These are phyloP conservation scores for Epicauta chinensis DNA, from an alignment of 1,140 invertebrate genomes.

Conservation along the genomic window DNA sequence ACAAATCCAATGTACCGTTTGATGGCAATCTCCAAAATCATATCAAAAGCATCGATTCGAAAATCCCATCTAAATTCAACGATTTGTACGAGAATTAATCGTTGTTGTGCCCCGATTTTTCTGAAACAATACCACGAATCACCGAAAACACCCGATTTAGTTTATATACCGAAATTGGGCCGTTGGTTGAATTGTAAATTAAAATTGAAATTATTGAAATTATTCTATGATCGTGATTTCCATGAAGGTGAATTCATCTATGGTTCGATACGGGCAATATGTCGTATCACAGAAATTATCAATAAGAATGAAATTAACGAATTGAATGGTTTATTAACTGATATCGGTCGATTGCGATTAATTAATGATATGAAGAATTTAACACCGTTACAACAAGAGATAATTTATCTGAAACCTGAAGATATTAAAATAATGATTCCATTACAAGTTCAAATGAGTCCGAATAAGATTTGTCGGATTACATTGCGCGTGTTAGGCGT, in stretches of 20 bases:
- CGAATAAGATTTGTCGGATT: constrained; percentile 28
- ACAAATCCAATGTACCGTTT: no score
- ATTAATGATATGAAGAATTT: constrained; percentile 30
- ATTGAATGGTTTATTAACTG: constrained; percentile 32
- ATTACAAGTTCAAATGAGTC: constrained; percentile 26
- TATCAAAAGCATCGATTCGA: no score
- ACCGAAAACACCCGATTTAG: constrained; percentile 37
- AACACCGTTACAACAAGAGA: constrained; percentile 27
- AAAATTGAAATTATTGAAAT: constrained; percentile 36
- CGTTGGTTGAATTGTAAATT: constrained; percentile 39
- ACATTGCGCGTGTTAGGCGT: constrained; percentile 30
- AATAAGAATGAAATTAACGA: constrained; percentile 26
- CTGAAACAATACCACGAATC: no score
- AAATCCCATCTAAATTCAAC: no score
- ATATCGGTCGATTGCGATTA: constrained; percentile 25
- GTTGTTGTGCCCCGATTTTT: no score
- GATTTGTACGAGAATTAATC: no score
- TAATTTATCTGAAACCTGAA: constrained; percentile 32
- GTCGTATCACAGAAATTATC: constrained; percentile 39
- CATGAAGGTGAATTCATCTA: constrained; percentile 41
- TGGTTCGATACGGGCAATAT: constrained; percentile 36
- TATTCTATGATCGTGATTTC: constrained; percentile 39
- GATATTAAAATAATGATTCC: constrained; percentile 42
- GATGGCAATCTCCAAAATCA: no score
- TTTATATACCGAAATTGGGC: constrained; percentile 37